Conservation (phyloP, 53 echinoderm and acorn worm genomes). For the Zoroaster sp. region DNA sequence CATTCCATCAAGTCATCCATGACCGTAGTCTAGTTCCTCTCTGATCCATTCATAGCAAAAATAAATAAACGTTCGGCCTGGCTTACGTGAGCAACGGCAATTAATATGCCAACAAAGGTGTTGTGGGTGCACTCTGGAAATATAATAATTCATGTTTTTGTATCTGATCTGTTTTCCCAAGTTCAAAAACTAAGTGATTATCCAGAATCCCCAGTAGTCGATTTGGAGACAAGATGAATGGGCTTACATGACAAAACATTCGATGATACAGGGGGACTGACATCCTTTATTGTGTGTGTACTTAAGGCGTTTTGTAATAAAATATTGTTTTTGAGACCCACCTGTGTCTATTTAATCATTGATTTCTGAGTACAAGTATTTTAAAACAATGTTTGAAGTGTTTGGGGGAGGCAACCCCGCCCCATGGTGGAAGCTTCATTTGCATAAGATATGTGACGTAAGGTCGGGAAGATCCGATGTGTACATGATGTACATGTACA, state of each 20-base stretch:
- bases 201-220: neutral
- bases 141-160: neutral
- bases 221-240: neutral
- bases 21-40: neutral
- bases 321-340: too few species aligned
- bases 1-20: conserved; percentile 5
- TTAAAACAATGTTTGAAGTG: too few species aligned
- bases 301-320: too few species aligned
- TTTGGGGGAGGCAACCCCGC: too few species aligned
- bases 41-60: neutral
- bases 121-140: neutral
- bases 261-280: too few species aligned
- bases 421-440: too few species aligned
- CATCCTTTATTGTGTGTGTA: too few species aligned
- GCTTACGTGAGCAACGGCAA: neutral
- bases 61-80: conserved; percentile 9
- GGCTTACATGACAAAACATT: neutral
- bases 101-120: conserved; percentile 11
- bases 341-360: too few species aligned
- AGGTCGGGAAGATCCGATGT: too few species aligned
- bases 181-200: neutral
- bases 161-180: neutral
- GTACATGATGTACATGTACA: too few species aligned
- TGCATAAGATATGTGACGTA: too few species aligned
- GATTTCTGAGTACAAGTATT: too few species aligned